Evolutionary conservation across 2,888 invertebrate species (phyloP), one percentile per base, ranked within the genome.

Genomic region (Scotopteryx bipunctaria): DNA sequence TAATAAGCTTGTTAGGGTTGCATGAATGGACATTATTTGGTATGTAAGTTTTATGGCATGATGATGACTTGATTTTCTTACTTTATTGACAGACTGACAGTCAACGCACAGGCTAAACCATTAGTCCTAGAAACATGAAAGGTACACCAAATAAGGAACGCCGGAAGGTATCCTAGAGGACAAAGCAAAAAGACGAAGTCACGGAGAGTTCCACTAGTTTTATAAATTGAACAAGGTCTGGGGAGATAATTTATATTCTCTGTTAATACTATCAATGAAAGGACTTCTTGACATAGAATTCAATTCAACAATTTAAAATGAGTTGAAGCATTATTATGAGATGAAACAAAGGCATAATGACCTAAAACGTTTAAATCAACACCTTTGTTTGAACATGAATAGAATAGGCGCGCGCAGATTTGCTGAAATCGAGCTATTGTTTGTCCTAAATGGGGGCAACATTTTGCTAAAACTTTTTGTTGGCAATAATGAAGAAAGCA

Each of bases 1-100:
- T n/a, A n/a, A n/a, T 55, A 64, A 52, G 53, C 38, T 67, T 67
- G 72, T 73, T 73, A 69, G 69, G 67, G 71, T 64, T 72, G 64
- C 62, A 67, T 62, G 55, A 48, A 63, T 35, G 27, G 27, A 21
- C 16, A 40, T 41, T 41, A 41, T 25, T 37, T 29, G 19, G 25
- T 17, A 32, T 5, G 15, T 40, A 14, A 16, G 23, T 47, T 32
- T 38, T 32, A 32, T 23, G 9, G 14, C 9, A n/a, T n/a, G n/a
- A n/a, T n/a, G n/a, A n/a, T n/a, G n/a, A n/a, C n/a, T n/a, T n/a
- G n/a, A n/a, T n/a, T n/a, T n/a, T n/a, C n/a, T n/a, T n/a, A n/a
- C n/a, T n/a, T n/a, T n/a, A n/a, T n/a, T n/a, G n/a, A n/a, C n/a
- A n/a, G n/a, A n/a, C n/a, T n/a, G n/a, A n/a, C n/a, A n/a, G n/a